Evolutionary conservation across 2,888 invertebrate species (phyloP).

Genomic region (Digitonthophagus gazella): DNA sequence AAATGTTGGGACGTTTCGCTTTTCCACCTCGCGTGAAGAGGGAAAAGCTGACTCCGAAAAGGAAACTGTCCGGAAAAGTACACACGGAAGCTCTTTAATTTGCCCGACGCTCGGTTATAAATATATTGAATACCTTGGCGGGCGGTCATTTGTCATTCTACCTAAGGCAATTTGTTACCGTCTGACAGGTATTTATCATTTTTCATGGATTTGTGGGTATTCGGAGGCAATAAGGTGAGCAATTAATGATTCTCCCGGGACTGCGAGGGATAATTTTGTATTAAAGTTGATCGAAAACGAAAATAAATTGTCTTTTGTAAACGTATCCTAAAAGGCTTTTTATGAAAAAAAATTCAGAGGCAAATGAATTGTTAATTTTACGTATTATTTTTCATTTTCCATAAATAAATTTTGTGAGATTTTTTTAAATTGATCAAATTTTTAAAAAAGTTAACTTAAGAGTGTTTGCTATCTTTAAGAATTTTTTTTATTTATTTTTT

Average conservation of each 20-base stretch:
- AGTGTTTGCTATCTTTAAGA: too few relatives aligned
- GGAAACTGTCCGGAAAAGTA: neutral
- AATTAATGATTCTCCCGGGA: neutral
- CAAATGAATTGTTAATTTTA: too few relatives aligned
- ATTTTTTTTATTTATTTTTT: too few relatives aligned
- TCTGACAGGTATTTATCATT: neutral
- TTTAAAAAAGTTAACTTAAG: too few relatives aligned
- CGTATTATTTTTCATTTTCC: too few relatives aligned
- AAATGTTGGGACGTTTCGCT: neutral
- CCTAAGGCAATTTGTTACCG: neutral
- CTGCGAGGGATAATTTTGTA: neutral
- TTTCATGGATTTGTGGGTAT: neutral
- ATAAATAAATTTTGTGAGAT: too few relatives aligned
- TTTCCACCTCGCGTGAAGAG: neutral
- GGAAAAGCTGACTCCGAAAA: neutral
- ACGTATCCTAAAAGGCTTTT: too few relatives aligned
- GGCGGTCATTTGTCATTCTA: neutral
- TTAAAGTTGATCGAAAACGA: neutral
- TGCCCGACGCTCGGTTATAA: neutral
- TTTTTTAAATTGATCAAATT: too few relatives aligned
- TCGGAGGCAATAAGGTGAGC: neutral
- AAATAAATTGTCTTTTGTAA: neutral
- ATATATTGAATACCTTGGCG: neutral
- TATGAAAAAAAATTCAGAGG: too few relatives aligned
- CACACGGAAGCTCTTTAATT: neutral